Conservation (phyloP, 2,797 vertebrate genomes). For the Danio tinwini region DNA sequence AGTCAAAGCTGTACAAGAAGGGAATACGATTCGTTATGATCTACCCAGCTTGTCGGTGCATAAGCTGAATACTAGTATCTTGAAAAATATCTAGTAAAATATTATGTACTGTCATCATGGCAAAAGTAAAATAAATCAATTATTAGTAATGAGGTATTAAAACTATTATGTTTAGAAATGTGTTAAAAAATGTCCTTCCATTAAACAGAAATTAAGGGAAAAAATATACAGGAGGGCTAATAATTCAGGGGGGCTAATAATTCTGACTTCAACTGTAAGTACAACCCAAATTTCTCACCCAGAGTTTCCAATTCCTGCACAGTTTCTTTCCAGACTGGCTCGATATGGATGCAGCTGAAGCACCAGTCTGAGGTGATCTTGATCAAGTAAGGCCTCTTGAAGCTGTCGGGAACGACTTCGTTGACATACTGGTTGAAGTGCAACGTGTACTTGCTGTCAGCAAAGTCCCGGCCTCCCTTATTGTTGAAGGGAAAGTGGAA, state of each 20-base stretch:
- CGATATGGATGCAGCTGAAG: slow-evolving; percentile 97
- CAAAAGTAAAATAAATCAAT: too few species aligned
- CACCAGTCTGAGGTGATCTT: slow-evolving; percentile 99
- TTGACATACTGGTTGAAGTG: slow-evolving; percentile 92
- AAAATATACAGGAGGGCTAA: too few species aligned
- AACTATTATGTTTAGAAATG: too few species aligned
- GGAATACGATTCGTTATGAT: too few species aligned
- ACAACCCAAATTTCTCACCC: slow-evolving; percentile 74
- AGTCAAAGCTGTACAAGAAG: neutral
- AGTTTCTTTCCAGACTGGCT: slow-evolving; percentile 96
- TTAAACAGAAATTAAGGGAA: too few species aligned
- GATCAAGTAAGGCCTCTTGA: slow-evolving; percentile 92
- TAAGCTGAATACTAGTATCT: too few species aligned
- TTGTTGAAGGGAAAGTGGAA: slow-evolving; percentile 93
- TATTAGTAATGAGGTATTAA: too few species aligned
- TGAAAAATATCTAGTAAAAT: too few species aligned
- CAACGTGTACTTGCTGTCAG: slow-evolving; percentile 88
- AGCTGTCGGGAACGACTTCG: slow-evolving; percentile 91
- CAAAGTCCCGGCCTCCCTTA: slow-evolving; percentile 83
- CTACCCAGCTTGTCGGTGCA: too few species aligned
- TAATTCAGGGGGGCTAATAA: too few species aligned
- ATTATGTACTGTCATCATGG: too few species aligned
- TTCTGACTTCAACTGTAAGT: neutral
- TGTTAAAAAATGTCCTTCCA: too few species aligned
- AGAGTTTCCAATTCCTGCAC: slow-evolving; percentile 91